These are phyloP conservation scores for Anguilla anguilla DNA, from an alignment of 2,797 vertebrate genomes.

Conservation along the genomic window DNA sequence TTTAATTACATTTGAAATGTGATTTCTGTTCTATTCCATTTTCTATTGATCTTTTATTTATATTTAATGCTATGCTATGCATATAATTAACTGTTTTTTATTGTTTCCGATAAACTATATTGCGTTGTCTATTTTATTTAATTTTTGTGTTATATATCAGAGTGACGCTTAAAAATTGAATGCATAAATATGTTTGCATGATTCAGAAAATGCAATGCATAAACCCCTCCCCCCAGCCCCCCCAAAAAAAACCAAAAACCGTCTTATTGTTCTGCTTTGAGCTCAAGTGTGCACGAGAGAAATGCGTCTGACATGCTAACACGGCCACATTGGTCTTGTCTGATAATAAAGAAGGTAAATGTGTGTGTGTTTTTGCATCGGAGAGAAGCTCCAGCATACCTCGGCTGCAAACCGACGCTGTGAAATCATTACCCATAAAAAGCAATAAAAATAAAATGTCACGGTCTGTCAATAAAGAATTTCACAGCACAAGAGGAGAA, in stretches of 20 bases:
- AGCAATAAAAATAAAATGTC: slow-evolving; percentile 16
- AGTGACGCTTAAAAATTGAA: neutral
- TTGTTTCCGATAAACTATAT: neutral
- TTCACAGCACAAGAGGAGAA: neutral
- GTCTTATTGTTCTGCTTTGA: neutral
- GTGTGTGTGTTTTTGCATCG: neutral
- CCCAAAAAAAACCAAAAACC: neutral
- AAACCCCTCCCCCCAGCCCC: no score
- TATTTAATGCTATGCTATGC: neutral
- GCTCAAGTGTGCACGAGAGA: neutral
- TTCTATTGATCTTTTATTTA: neutral
- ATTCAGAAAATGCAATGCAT: neutral
- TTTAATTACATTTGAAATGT: neutral
- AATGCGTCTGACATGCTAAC: neutral
- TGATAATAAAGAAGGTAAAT: slow-evolving; percentile 1
- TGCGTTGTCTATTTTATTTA: neutral
- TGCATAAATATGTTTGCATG: neutral
- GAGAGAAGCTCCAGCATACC: neutral
- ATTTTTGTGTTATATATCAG: neutral
- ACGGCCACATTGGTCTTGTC: neutral
- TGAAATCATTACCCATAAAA: slow-evolving; percentile 12
- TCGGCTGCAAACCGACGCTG: neutral
- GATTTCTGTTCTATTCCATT: neutral
- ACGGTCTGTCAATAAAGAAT: slow-evolving; percentile 1
- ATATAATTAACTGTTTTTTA: neutral